Evolutionary conservation across 2,113 vertebrate species (phyloP), one percentile per base, ranked within the genome.

Genomic region (Pituophis catenifer): DNA sequence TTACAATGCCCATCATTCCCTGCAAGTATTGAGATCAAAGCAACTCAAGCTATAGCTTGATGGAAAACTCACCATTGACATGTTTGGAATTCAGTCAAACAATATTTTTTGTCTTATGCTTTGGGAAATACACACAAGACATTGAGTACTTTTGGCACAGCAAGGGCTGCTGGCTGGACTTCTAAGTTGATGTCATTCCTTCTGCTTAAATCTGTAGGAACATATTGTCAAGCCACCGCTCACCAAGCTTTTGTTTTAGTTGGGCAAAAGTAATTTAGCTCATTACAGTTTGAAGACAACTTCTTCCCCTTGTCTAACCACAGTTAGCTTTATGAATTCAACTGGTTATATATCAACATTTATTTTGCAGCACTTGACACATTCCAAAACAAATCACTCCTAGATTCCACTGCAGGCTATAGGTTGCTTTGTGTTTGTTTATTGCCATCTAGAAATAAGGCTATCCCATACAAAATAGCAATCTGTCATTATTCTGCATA

Each of bases 191-290:
- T 95, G 91, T 96, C 94, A 96, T 95, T 58, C 86, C 59, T 52
- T 81, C 70, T 93, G 81, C 59, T 89, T 0, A 0, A 92, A 89
- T 92, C 7, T 59, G 89, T 89, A 91, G 86, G 85, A 90, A 94
- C 54, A 95, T 0, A 89, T 59, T 57, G 92, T 85, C 89, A 23
- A 92, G 89, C 87, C 93, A 91, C 89, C 92, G 93, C 58, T 89
- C 91, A 95, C 93, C 93, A 95, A 95, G 87, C 48, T 92, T 95
- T 86, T 95, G 94, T 95, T 96, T 94, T 91, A 93, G 94, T 95
- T 94, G 91, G 88, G 94, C 94, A 94, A 96, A 65, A 92, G 38
- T 88, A 90, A 55, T 92, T 87, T 0, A 91, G 93, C 94, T 96
- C 59, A 93, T 95, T 95, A 96, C 94, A 93, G 85, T 94, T 96